A percentile compares a stretch with the other conserved stretches of the same genome.
Evolutionary conservation across 2,888 invertebrate species (phyloP).

Genomic region (Anthrax anthrax): DNA sequence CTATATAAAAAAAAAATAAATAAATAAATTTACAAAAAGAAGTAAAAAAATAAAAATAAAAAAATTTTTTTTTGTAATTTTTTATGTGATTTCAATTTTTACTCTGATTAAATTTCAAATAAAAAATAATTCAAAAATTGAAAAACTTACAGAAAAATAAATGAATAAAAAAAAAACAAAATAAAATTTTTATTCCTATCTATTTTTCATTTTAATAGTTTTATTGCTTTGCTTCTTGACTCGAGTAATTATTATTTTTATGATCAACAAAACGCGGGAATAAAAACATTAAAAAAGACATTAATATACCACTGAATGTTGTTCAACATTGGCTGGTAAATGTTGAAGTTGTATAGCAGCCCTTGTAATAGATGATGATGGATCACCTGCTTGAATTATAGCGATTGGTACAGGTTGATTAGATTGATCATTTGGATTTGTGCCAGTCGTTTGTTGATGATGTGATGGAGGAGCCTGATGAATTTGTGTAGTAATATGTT

Average conservation of each 20-base stretch:
- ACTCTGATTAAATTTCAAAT: too few species aligned
- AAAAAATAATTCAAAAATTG: too few species aligned
- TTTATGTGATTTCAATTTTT: too few species aligned
- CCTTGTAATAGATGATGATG: conserved; percentile 29
- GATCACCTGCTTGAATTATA: conserved; percentile 27
- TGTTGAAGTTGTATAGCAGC: conserved; percentile 31
- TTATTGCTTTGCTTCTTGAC: too few species aligned
- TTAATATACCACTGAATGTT: conserved; percentile 34
- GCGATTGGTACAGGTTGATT: conserved; percentile 31
- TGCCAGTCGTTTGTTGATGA: conserved; percentile 3
- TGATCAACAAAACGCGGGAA: too few species aligned
- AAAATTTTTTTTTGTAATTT: too few species aligned
- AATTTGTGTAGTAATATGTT: not conserved
- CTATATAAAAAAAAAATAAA: not conserved
- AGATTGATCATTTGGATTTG: conserved; percentile 14
- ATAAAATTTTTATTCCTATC: too few species aligned
- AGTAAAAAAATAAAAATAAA: too few species aligned
- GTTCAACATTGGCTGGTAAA: conserved; percentile 31
- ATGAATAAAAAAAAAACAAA: too few species aligned
- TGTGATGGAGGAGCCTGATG: conserved; percentile 4
- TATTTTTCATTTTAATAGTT: too few species aligned
- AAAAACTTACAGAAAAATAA: too few species aligned
- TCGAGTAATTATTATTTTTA: too few species aligned
- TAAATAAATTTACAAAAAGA: not conserved
- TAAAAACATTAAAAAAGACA: not conserved